Evolutionary conservation across 2,888 invertebrate species (phyloP).

Genomic region (Acronicta alni): DNA sequence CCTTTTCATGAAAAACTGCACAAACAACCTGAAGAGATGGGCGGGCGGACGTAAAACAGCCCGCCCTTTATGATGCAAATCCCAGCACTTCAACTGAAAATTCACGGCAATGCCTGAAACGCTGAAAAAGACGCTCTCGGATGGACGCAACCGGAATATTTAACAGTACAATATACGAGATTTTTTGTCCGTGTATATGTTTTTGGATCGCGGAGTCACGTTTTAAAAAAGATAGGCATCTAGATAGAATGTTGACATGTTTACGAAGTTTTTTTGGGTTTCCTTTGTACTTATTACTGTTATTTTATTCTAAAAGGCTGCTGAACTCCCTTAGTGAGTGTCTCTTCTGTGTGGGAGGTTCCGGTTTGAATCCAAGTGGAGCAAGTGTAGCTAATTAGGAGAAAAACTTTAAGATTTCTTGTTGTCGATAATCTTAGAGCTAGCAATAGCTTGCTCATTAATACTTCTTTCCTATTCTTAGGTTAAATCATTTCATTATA

Average conservation of each 20-base stretch:
- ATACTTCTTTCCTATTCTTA: too few species aligned
- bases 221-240: slow-evolving; percentile 35
- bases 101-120: slow-evolving; percentile 57
- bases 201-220: slow-evolving; percentile 50
- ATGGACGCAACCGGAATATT: slow-evolving; percentile 60
- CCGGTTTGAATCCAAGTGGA: too few species aligned
- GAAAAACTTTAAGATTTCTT: too few species aligned
- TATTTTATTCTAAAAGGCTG: neutral
- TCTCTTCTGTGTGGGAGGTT: too few species aligned
- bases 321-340: too few species aligned
- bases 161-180: slow-evolving; percentile 47
- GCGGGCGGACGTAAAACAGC: slow-evolving; percentile 48
- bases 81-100: slow-evolving; percentile 63
- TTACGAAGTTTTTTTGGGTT: slow-evolving; percentile 10
- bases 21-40: slow-evolving; percentile 48
- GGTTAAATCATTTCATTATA: too few species aligned
- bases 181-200: slow-evolving; percentile 52
- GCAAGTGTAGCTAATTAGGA: too few species aligned
- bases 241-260: slow-evolving; percentile 30
- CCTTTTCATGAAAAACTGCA: slow-evolving; percentile 58
- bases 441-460: too few species aligned
- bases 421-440: too few species aligned
- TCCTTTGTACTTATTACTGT: slow-evolving; percentile 2
- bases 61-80: slow-evolving; percentile 66
- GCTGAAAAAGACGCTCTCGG: slow-evolving; percentile 65